These are phyloP conservation scores for Colinus virginianus DNA, from an alignment of 2,113 vertebrate species.

Conservation along the genomic window DNA sequence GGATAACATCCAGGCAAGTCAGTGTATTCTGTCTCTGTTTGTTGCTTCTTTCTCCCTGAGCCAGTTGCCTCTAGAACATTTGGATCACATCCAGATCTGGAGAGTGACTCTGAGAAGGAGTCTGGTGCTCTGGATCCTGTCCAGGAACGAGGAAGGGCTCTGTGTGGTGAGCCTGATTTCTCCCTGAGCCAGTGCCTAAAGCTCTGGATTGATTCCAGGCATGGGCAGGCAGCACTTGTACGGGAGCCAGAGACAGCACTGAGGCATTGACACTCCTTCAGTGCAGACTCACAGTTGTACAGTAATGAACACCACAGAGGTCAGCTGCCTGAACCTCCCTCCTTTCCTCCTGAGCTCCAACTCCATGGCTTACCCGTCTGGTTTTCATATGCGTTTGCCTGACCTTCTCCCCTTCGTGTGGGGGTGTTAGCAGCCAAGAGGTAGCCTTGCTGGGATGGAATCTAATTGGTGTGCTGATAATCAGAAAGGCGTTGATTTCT, in stretches of 20 bases:
- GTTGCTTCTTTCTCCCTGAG: slow-evolving; percentile 43
- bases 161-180: slow-evolving; percentile 25
- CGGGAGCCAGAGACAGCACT: slow-evolving; percentile 53
- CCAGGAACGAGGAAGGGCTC: slow-evolving; percentile 10
- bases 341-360: not conserved
- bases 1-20: slow-evolving; percentile 42
- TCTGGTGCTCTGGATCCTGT: slow-evolving; percentile 60
- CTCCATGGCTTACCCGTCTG: rapidly evolving
- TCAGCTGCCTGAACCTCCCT: slow-evolving; percentile 40
- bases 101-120: slow-evolving; percentile 37
- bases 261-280: slow-evolving; percentile 1
- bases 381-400: not conserved
- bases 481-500: not conserved
- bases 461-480: not conserved
- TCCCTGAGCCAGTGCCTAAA: slow-evolving; percentile 45
- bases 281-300: not conserved
- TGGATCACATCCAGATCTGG: slow-evolving; percentile 53
- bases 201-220: slow-evolving; percentile 55
- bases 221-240: slow-evolving; percentile 50
- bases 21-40: slow-evolving; percentile 31
- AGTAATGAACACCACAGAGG: slow-evolving; percentile 20
- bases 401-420: not conserved
- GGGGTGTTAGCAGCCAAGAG: slow-evolving; percentile 1
- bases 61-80: slow-evolving; percentile 66
- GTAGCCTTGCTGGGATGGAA: not conserved